Conservation (phyloP, 2,888 invertebrate species). For the Agrochola circellaris region DNA sequence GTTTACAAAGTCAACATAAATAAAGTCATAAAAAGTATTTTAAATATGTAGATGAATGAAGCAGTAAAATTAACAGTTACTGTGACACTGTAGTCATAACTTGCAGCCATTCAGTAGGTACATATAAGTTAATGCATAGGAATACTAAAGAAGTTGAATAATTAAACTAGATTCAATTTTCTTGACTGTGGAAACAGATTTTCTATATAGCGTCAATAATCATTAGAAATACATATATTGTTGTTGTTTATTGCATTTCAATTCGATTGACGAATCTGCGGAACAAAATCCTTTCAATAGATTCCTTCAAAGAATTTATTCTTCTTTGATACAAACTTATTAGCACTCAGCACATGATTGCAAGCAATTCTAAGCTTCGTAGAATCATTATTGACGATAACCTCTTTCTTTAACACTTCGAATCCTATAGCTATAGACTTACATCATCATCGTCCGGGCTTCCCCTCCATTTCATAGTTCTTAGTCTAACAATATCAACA, state of each 20-base stretch:
- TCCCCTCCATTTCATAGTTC: conserved; percentile 14
- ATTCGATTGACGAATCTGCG: neutral
- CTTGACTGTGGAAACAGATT: neutral
- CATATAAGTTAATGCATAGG: neutral
- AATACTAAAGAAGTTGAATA: neutral
- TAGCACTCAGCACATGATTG: neutral
- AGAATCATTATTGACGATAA: neutral
- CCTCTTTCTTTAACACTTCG: neutral
- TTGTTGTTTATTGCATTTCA: neutral
- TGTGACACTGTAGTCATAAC: neutral
- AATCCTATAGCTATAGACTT: neutral
- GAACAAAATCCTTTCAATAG: neutral
- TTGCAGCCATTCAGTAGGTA: neutral
- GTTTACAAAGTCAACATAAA: conserved; percentile 6
- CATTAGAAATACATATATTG: neutral
- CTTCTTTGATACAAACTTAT: neutral
- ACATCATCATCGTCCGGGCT: conserved; percentile 5
- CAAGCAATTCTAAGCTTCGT: neutral
- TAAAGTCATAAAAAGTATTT: conserved; percentile 24
- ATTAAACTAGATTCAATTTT: neutral
- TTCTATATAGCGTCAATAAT: neutral
- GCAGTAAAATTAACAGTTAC: conserved; percentile 32
- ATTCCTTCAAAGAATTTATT: neutral
- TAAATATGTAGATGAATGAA: conserved; percentile 17
- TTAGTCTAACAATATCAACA: neutral